Percentiles rank a stretch among this genome's conserved stretches.
phyloP scores from a whole-genome alignment of 2,888 invertebrate genomes.

The Piscicola geometra region DNA sequence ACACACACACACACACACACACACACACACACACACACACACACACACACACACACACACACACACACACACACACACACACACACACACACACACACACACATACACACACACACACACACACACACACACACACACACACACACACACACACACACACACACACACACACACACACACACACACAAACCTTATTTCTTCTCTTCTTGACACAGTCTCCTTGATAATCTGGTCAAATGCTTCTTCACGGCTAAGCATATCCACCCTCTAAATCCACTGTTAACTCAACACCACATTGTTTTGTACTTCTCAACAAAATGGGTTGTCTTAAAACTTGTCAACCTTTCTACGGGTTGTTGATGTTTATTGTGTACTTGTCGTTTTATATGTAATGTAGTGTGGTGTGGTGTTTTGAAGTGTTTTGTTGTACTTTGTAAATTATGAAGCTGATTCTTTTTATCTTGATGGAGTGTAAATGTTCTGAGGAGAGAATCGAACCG shows the following conservation, averaged over 20 bases:
- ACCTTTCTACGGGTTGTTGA: too few species aligned
- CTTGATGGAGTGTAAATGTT: too few species aligned
- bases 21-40: conserved; percentile 12
- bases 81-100: background rate
- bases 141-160: conserved; percentile 17
- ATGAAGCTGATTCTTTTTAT: too few species aligned
- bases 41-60: conserved; percentile 13
- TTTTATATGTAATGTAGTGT: background rate
- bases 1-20: conserved; percentile 10
- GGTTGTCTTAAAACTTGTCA: too few species aligned
- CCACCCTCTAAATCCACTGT: too few species aligned
- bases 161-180: background rate
- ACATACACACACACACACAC: conserved; percentile 14
- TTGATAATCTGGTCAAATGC: too few species aligned
- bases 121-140: background rate
- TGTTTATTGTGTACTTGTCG: background rate
- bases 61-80: conserved; percentile 17
- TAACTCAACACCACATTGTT: too few species aligned
- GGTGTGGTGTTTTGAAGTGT: background rate
- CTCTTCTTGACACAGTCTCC: too few species aligned
- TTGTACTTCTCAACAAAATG: too few species aligned
- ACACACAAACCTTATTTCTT: background rate
- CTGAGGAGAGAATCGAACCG: too few species aligned
- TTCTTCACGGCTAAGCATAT: too few species aligned
- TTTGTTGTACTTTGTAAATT: background rate